Base-by-base conservation (phyloP, 2,113 vertebrate species). In the Cynopterus brachyotis region DNA sequence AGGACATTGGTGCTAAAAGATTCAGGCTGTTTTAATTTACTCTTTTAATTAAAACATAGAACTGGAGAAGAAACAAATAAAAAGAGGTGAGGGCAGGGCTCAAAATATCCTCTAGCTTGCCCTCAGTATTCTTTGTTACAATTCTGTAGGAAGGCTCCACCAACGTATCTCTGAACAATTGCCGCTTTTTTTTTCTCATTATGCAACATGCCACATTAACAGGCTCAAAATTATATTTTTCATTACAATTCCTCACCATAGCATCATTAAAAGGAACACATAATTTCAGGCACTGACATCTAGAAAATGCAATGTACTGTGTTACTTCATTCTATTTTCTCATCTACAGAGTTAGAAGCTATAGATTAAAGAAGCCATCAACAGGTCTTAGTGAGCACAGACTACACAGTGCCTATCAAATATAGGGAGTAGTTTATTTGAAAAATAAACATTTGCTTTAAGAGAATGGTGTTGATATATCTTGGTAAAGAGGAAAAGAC, bases 21-120 rank as follows among this genome's bases (percentile, higher is more conserved):
- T 97, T 96, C 93, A 96, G 97, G 72, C 96, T 98, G 95, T 95
- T 98, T 97, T 96, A 97, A 96, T 96, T 97, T 98, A 97, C 88
- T 96, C 89, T 91, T 96, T 97, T 98, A 98, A 98, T 98, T 98
- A 98, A 98, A 97, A 89, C 96, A 96, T 88, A 96, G 81, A 96
- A 93, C 96, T 95, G 62, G 81, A 95, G 67, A 87, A 94, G 78
- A 95, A 97, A 95, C 91, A 97, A 96, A 96, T 91, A 97, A 91
- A 91, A 96, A 95, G 62, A 94, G 66, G 93, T 94, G 69, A 96
- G 69, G 89, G 30, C 28, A 64, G 17, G 30, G 42, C 73, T 97
- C 95, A 93, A 98, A 97, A 96, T 88, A 97, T 85, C 81, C 32
- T 59, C 47, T 59, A 81, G 10, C 42, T 91, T 4, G 9, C 28